Evolutionary conservation across 2,797 vertebrate species (phyloP), one percentile per base, ranked within the genome.

Genomic region (Coilia nasus): DNA sequence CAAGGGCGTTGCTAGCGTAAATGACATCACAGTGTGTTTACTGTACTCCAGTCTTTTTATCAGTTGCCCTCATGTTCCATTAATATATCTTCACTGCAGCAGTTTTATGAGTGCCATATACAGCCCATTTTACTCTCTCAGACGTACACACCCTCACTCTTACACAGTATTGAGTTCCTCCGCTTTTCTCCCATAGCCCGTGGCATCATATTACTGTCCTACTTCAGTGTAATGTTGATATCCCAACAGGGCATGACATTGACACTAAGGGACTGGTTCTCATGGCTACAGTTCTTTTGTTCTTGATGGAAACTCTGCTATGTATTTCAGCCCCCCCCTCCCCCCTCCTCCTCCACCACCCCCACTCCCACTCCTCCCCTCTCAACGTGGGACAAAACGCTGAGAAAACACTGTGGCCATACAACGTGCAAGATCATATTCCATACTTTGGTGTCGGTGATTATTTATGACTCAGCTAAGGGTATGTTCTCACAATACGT

Each of bases 181-280:
- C 87, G 87, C 81, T 87, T 84, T 71, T 87, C 90, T 88, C 83
- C 82, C 71, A 54, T 87, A 85, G 89, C 84, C 1, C 3, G 81
- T 75, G 90, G 94, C 93, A 88, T 95, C 90, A 0, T 59, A 88
- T 95, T 95, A 92, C 94, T 85, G 28, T 82, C 85, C 88, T 86
- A 59, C 88, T 89, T 88, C 81, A 84, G 85, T 86, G 87, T 88
- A 81, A 81, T 90, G 89, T 89, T 92, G 90, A 93, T 91, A 86
- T 56, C 81, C 84, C 84, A 82, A 54, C 50, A 54, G 85, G 84
- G 86, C 87, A 88, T 88, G 90, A 91, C 89, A 88, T 86, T 84
- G 81, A 89, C 71, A 78, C 71, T 19, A 31, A 57, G 25, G 21
- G 78, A 0, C 47, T 54, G 59, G 57, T 89, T 54, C 50, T 54